Evolutionary conservation across 2,888 invertebrate genomes (phyloP), one percentile per base, ranked within the genome.

Genomic region (Mimas tiliae): DNA sequence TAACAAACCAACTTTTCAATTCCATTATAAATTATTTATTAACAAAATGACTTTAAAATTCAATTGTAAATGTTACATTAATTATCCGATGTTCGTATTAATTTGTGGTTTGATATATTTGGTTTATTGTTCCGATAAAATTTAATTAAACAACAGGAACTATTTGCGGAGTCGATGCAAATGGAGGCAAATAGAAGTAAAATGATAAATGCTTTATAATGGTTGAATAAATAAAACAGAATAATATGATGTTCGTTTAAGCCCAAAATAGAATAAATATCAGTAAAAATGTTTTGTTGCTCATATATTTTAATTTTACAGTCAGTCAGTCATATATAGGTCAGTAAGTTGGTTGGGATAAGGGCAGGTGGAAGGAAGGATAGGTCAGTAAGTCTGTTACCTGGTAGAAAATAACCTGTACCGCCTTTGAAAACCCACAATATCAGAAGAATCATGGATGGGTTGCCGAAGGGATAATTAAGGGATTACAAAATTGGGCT

Each of bases 91-190:
- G 19, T 58, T 58, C 12, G 42, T 58, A 58, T 58, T 58, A 42
- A 55, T 42, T 58, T 11, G 58, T 6, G 58, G 58, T 19, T 19
- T 58, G 58, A 58, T 58, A 42, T 58, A 58, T 58, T 58, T 19
- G 38, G 42, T 42, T 58, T 58, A 58, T 58, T 58, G 11, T 19
- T 42, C 11, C 58, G 58, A 58, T 34, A 42, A 42, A 58, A 42
- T 58, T 58, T 42, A 58, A 58, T 58, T 38, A 38, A 55, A 42
- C 58, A 42, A 27, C 9, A 19, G 34, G 38, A 11, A 58, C 19
- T 21, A 58, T 58, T 58, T 21, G 19, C 33, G 7, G n/a, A 9
- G 11, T 58, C 19, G 12, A 19, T 42, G 1, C 4, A 27, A 27
- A 27, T 27, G 27, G 6, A 19, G 27, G 12, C 27, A 12, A 14